phyloP scores from a whole-genome alignment of 1,140 invertebrate genomes.

The Zaprionus gabonicus region DNA sequence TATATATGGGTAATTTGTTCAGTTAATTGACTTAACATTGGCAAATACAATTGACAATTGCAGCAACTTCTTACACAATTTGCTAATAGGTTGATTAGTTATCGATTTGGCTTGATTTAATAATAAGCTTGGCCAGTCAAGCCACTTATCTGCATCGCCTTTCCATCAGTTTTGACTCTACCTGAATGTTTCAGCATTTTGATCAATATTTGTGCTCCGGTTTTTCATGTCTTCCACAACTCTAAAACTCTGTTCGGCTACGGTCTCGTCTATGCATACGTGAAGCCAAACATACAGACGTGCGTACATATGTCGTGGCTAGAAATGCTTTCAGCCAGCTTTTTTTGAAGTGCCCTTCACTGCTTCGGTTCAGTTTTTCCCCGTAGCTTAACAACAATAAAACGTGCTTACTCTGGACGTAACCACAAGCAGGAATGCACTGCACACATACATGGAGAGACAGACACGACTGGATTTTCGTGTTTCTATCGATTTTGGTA shows the following conservation, averaged over 20 bases:
- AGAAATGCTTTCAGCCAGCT: conserved; percentile 53
- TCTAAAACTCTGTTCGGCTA: conserved; percentile 12
- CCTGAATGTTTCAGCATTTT: conserved; percentile 70
- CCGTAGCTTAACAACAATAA: conserved; percentile 75
- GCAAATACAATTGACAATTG: neutral
- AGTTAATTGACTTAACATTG: neutral
- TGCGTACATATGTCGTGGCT: conserved; percentile 43
- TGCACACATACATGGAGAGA: conserved; percentile 5
- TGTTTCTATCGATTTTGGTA: conserved; percentile 29
- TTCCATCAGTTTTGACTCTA: conserved; percentile 62
- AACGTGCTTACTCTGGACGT: conserved; percentile 73
- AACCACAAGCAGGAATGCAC: conserved; percentile 27
- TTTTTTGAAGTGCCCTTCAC: conserved; percentile 18
- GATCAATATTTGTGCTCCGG: conserved; percentile 78
- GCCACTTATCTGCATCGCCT: neutral
- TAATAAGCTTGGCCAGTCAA: neutral
- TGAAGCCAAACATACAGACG: neutral
- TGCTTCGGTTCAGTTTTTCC: conserved; percentile 29
- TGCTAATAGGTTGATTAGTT: neutral
- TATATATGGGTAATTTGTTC: too few species aligned
- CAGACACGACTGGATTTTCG: conserved; percentile 28
- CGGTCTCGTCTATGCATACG: neutral
- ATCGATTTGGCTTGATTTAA: neutral
- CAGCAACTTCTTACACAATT: neutral
- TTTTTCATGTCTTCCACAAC: conserved; percentile 58